These are phyloP conservation scores for Manis pentadactyla DNA, from an alignment of 2,797 vertebrate genomes.

Conservation along the genomic window DNA sequence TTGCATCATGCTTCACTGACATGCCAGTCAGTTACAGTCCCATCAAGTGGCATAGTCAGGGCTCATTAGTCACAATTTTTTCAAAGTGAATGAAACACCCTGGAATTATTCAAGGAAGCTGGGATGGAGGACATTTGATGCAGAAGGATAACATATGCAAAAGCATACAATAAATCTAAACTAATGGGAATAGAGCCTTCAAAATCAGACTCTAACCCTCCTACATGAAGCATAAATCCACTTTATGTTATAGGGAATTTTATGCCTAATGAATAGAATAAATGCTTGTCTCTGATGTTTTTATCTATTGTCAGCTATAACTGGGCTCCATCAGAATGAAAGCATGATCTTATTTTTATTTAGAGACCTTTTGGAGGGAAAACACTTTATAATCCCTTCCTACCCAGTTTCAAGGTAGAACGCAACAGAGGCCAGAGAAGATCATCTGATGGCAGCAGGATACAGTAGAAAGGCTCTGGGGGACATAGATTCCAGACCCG, in stretches of 20 bases:
- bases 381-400: neutral
- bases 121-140: neutral
- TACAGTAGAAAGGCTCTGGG: neutral
- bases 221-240: neutral
- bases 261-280: neutral
- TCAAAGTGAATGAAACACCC: neutral
- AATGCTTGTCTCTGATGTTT: neutral
- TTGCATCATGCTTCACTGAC: neutral
- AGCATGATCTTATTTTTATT: slow-evolving; percentile 9
- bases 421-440: neutral
- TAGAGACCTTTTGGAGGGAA: neutral
- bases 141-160: neutral
- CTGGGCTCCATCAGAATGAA: neutral
- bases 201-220: neutral
- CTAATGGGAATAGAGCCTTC: neutral
- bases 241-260: neutral
- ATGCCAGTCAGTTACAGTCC: neutral
- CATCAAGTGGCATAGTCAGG: neutral
- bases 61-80: neutral
- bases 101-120: neutral
- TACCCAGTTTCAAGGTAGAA: neutral
- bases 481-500: neutral
- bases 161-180: neutral
- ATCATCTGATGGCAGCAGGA: neutral
- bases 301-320: neutral